Evolutionary conservation across 2,888 invertebrate genomes (phyloP).

Genomic region (Microctonus aethiopoides): DNA sequence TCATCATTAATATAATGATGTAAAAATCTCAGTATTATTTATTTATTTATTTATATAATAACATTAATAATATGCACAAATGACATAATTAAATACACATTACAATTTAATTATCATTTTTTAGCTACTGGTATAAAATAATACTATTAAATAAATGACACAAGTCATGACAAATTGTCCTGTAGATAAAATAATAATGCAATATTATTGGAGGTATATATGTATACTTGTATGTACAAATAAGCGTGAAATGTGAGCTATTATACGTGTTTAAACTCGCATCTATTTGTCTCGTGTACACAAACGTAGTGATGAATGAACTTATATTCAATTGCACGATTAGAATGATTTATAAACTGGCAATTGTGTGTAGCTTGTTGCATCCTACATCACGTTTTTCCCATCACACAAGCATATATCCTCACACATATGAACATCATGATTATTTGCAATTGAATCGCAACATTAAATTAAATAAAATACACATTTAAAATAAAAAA

Average conservation of each 20-base stretch:
- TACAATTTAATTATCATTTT: constrained; percentile 3
- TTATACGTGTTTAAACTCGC: constrained; percentile 4
- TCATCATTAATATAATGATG: not conserved
- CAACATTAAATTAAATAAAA: too few relatives aligned
- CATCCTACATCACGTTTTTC: not conserved
- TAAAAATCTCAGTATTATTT: not conserved
- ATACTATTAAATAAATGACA: not conserved
- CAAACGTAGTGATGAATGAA: constrained; percentile 20
- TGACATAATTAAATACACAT: constrained; percentile 11
- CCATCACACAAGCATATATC: not conserved
- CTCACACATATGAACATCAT: too few relatives aligned
- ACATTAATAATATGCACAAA: not conserved
- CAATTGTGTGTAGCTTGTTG: not conserved
- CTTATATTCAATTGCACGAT: not conserved
- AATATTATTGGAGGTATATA: too few relatives aligned
- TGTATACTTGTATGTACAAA: not conserved
- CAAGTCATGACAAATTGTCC: constrained; percentile 15
- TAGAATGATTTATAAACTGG: constrained; percentile 18
- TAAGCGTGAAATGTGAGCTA: not conserved
- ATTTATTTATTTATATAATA: not conserved
- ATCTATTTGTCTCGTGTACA: not conserved
- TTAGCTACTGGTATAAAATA: not conserved
- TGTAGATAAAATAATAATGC: too few relatives aligned
- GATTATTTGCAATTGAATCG: too few relatives aligned
- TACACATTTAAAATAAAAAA: too few relatives aligned